phyloP scores from a whole-genome alignment of 2,797 vertebrate genomes.

The Falco columbarius region DNA sequence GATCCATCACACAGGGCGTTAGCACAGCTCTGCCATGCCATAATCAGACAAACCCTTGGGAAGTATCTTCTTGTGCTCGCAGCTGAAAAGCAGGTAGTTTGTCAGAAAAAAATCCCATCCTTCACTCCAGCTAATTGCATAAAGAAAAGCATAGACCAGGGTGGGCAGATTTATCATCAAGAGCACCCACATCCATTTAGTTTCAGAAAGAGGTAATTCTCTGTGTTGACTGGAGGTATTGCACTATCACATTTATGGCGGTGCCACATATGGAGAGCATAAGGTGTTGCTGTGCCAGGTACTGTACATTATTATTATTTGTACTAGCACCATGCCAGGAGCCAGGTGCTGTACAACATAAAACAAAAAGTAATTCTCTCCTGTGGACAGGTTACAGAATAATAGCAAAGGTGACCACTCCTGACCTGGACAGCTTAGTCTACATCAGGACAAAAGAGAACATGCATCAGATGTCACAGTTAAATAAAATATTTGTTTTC shows the following conservation, averaged over 20 bases:
- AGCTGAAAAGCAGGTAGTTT: neutral
- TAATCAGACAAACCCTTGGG: neutral
- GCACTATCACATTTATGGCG: conserved; percentile 45
- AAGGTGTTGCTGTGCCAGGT: conserved; percentile 21
- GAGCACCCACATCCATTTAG: conserved; percentile 1
- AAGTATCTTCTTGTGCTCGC: neutral
- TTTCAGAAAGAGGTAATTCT: conserved; percentile 48
- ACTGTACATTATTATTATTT: conserved; percentile 67
- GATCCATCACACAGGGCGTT: neutral
- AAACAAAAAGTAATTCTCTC: conserved; percentile 67
- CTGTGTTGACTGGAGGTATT: neutral
- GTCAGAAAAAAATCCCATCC: neutral
- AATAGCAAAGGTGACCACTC: conserved; percentile 59
- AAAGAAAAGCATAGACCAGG: conserved; percentile 13
- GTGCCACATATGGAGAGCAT: conserved; percentile 1
- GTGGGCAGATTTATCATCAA: conserved; percentile 42
- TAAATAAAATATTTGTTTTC: conserved; percentile 43
- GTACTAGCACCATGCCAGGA: conserved; percentile 40
- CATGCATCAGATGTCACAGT: neutral
- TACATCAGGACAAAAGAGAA: conserved; percentile 9
- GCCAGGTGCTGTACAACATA: conserved; percentile 37
- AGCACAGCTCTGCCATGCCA: neutral
- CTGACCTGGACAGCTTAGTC: conserved; percentile 49
- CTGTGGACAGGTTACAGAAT: conserved; percentile 37
- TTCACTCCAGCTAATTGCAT: conserved; percentile 15